Evolutionary conservation across 2,888 invertebrate genomes (phyloP).

Genomic region (Copidosoma aretas): DNA sequence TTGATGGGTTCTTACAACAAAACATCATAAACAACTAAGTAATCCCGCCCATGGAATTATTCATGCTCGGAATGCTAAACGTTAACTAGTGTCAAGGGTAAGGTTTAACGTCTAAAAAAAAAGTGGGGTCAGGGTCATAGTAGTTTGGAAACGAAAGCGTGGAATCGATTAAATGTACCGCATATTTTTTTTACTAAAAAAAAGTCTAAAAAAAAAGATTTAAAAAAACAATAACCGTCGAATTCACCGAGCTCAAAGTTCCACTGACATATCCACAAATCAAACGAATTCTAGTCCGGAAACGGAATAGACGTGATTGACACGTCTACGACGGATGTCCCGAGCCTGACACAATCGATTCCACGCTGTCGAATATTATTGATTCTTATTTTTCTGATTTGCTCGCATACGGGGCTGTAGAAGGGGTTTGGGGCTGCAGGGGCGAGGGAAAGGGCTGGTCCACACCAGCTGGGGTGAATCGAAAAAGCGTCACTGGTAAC

Average conservation of each 20-base stretch:
- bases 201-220: too few relatives aligned
- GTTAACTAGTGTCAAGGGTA: neutral
- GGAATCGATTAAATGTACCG: neutral
- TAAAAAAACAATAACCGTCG: too few relatives aligned
- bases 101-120: neutral
- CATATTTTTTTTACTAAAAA: neutral
- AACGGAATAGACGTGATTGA: neutral
- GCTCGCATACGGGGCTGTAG: neutral
- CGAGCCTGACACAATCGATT: constrained; percentile 29
- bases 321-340: too few relatives aligned
- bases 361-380: constrained; percentile 20
- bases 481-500: constrained; percentile 35
- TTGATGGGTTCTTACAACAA: neutral
- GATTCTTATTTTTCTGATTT: constrained; percentile 2
- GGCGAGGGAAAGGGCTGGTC: constrained; percentile 13
- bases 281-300: neutral
- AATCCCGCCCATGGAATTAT: neutral
- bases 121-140: neutral
- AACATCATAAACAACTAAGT: neutral
- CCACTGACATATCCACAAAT: too few relatives aligned
- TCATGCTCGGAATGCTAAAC: neutral
- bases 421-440: too few relatives aligned
- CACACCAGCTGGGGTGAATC: constrained; percentile 24
- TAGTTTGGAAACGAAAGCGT: neutral
- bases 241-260: too few relatives aligned